Base-by-base conservation (phyloP, 2,888 invertebrate species). In the Dinocampus coccinellae region DNA sequence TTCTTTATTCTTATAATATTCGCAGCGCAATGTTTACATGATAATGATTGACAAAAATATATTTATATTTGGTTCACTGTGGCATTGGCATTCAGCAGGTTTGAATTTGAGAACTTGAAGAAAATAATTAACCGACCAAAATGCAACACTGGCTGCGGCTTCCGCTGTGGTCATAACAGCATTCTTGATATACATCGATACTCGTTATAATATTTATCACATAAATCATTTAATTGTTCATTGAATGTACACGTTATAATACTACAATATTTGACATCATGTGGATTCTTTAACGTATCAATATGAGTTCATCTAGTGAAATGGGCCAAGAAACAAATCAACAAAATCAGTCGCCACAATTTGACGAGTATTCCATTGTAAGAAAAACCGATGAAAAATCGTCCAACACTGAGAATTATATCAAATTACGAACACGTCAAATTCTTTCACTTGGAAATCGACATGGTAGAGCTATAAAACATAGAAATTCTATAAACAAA, bases 381-480 rank as follows among this genome's bases (percentile, higher is more conserved):
- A n/a, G 4, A 4, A n/a, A 63, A 24, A 39, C 29, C 9, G n/a
- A 47, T 42, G 34, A 68, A 42, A 58, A 68, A 10, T 29, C 20
- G 67, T 34, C 33, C 16, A 66, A 66, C 16, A 61, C 58, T 6
- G 26, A n/a, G 53, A 33, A 16, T 4, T 72, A 73, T 34, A 62
- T 3, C 26, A 75, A 58, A 36, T 66, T 65, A 57, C 69, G 7
- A 42, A 69, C 71, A 16, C 73, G 74, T 3, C 72, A 75, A 55
- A 24, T 11, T 16, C 20, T 20, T 16, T 33, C 67, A 39, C 13
- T 24, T 9, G 89, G 86, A 33, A 92, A 92, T 77, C 89, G 92
- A 13, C 92, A 91, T 84, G 92, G 92, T 9, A 88, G 92, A 82
- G 88, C 90, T 64, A 89, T 90, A 34, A 89, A 90, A 68, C 86